Evolutionary conservation across 2,888 invertebrate genomes (phyloP).

Genomic region (Laothoe populi): DNA sequence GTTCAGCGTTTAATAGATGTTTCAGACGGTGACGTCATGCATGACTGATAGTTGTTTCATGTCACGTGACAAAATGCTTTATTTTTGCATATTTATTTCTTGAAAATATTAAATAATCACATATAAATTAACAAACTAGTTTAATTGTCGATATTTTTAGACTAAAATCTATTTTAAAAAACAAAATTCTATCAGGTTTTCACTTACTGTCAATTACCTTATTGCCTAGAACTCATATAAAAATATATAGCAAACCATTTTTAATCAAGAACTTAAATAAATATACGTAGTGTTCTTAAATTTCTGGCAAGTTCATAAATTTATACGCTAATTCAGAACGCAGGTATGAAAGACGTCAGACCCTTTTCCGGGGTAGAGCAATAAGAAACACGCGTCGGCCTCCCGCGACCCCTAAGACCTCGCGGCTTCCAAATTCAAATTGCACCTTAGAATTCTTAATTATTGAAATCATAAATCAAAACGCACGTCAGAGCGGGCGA

Average conservation of each 20-base stretch:
- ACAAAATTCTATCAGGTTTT: no score
- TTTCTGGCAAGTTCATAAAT: constrained; percentile 64
- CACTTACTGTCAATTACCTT: no score
- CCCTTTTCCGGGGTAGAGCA: constrained; percentile 75
- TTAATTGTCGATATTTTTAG: no score
- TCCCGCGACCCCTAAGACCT: constrained; percentile 71
- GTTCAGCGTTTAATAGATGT: no score
- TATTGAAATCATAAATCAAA: constrained; percentile 85
- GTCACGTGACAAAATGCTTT: no score
- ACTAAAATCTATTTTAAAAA: no score
- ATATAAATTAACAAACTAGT: no score
- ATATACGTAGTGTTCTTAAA: constrained; percentile 44
- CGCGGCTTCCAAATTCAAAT: constrained; percentile 81
- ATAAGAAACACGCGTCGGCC: constrained; percentile 82
- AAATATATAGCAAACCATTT: neutral
- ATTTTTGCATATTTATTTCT: no score
- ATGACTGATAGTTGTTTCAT: no score
- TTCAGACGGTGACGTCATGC: no score
- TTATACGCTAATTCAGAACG: constrained; percentile 65
- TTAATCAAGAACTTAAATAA: neutral
- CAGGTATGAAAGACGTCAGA: constrained; percentile 70
- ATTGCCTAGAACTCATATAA: no score
- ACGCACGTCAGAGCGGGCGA: constrained; percentile 81
- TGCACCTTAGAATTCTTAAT: constrained; percentile 85
- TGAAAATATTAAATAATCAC: no score